Evolutionary conservation across 2,113 vertebrate species (phyloP).

Genomic region (Bagarius yarrelli): DNA sequence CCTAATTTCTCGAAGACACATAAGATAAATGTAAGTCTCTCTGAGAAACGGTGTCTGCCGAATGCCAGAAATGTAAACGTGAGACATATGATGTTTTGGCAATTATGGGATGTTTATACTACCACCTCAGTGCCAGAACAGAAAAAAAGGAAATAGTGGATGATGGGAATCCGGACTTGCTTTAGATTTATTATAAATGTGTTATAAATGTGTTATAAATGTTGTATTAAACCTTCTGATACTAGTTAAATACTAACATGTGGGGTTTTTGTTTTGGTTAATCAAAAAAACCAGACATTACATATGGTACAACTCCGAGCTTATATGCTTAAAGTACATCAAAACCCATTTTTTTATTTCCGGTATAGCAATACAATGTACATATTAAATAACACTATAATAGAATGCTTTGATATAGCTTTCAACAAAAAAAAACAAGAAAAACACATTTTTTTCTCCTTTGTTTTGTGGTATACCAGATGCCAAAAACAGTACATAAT

Average conservation of each 20-base stretch:
- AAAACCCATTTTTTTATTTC: constrained; percentile 99
- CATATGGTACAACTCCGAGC: constrained; percentile 31
- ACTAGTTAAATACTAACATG: too few relatives aligned
- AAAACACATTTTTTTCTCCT: constrained; percentile 52
- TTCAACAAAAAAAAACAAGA: constrained; percentile 78
- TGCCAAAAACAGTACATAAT: constrained; percentile 77
- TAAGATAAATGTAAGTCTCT: too few relatives aligned
- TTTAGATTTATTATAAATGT: background rate
- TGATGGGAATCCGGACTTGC: too few relatives aligned
- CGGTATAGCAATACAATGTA: constrained; percentile 99
- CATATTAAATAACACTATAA: constrained; percentile 99
- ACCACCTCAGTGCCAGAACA: too few relatives aligned
- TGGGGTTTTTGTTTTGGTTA: background rate
- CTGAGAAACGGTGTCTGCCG: too few relatives aligned
- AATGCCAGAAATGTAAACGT: too few relatives aligned
- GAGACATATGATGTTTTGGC: too few relatives aligned
- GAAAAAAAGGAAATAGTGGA: too few relatives aligned
- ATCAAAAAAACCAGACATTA: background rate
- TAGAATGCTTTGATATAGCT: constrained; percentile 96
- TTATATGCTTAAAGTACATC: constrained; percentile 80
- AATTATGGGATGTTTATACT: too few relatives aligned
- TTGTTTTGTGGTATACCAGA: constrained; percentile 64
- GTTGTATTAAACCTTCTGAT: background rate
- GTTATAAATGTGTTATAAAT: too few relatives aligned
- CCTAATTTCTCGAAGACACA: too few relatives aligned